A percentile compares a stretch with the other conserved stretches of the same genome.
Evolutionary conservation across 2,113 vertebrate species (phyloP).

Genomic region (Xyrauchen texanus): DNA sequence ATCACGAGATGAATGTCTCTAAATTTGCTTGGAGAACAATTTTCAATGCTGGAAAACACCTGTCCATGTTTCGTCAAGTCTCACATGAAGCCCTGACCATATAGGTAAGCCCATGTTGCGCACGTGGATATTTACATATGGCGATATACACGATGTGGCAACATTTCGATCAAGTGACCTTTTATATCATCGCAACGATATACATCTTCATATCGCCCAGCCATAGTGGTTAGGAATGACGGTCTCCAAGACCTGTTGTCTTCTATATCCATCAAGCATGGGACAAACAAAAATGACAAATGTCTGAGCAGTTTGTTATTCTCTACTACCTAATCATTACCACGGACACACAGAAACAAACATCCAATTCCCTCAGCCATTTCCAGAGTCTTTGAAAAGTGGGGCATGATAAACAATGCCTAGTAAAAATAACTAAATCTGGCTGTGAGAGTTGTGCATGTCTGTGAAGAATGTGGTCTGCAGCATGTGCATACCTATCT

Average conservation of each 20-base stretch:
- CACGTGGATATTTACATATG: too few species aligned
- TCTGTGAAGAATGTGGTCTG: slow-evolving; percentile 23
- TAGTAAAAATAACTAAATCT: slow-evolving; percentile 28
- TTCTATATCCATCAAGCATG: background rate
- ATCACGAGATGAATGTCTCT: too few species aligned
- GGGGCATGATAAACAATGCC: background rate
- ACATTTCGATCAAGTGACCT: too few species aligned
- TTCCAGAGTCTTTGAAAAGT: background rate
- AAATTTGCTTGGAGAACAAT: too few species aligned
- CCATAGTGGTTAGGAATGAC: background rate
- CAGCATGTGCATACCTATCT: background rate
- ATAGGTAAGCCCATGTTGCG: too few species aligned
- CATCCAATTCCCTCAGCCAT: background rate
- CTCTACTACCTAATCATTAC: slow-evolving; percentile 20
- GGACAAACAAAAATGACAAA: slow-evolving; percentile 10
- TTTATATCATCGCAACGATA: too few species aligned
- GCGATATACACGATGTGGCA: too few species aligned
- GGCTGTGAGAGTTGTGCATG: slow-evolving; percentile 10
- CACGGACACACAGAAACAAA: slow-evolving; percentile 21
- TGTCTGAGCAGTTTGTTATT: background rate
- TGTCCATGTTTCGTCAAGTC: too few species aligned
- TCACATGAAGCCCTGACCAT: too few species aligned
- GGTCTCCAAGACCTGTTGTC: background rate
- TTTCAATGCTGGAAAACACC: too few species aligned
- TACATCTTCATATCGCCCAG: too few species aligned